Evolutionary conservation across 2,888 invertebrate species (phyloP).

Genomic region (Yponomeuta plumbellus): DNA sequence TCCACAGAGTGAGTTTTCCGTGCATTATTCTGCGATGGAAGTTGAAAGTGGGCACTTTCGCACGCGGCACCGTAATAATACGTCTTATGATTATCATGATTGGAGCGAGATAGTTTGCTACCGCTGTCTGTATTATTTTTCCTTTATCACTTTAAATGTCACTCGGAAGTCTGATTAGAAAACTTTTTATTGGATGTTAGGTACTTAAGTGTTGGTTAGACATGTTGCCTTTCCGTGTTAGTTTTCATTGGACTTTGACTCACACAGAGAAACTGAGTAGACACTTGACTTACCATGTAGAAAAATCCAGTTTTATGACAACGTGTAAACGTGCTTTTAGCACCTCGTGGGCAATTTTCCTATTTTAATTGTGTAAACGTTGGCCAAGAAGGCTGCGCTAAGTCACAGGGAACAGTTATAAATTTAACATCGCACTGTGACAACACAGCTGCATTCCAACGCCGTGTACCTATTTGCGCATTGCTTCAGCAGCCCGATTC

Average conservation of each 20-base stretch:
- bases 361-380: not conserved
- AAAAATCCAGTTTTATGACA: too few species aligned
- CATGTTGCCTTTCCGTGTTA: too few species aligned
- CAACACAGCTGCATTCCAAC: conserved; percentile 1
- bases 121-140: not conserved
- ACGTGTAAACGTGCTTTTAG: too few species aligned
- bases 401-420: not conserved
- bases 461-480: not conserved
- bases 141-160: not conserved
- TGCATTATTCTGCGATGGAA: not conserved
- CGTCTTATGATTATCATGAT: not conserved
- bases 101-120: not conserved
- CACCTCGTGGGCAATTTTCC: not conserved
- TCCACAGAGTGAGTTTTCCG: conserved; percentile 3
- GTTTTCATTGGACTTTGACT: too few species aligned
- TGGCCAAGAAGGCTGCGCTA: not conserved
- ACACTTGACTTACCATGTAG: too few species aligned
- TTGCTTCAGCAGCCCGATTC: not conserved
- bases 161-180: not conserved
- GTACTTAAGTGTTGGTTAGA: too few species aligned
- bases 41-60: conserved; percentile 6
- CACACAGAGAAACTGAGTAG: too few species aligned
- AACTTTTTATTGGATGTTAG: not conserved
- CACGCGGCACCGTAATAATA: conserved; percentile 5
- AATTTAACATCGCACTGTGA: conserved; percentile 3